Conservation (phyloP, 2,888 invertebrate species). For the Seladonia tumulorum region DNA sequence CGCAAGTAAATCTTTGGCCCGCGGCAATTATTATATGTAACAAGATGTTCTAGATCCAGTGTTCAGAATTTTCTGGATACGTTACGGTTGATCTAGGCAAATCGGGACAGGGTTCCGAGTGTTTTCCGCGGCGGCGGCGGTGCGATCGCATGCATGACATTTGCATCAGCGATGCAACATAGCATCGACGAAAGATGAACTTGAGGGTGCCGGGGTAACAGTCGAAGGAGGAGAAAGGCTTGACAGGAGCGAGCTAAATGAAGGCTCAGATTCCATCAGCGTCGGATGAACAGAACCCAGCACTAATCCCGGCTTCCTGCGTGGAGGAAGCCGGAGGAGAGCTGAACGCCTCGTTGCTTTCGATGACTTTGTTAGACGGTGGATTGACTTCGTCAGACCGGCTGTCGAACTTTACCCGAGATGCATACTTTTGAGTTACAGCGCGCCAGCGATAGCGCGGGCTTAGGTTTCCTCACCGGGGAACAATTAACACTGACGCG, state of each 20-base stretch:
- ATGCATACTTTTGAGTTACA: constrained; percentile 63
- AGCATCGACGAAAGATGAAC: constrained; percentile 2
- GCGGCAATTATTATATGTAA: no score
- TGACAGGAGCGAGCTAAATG: constrained; percentile 11
- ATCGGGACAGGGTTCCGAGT: background rate
- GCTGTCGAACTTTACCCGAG: constrained; percentile 72
- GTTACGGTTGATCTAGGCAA: background rate
- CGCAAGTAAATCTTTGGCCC: no score
- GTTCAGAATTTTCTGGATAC: background rate
- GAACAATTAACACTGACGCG: constrained; percentile 17
- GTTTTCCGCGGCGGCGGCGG: background rate
- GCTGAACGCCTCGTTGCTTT: constrained; percentile 63
- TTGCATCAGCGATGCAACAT: constrained; percentile 1
- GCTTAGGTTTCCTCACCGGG: constrained; percentile 34
- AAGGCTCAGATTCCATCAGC: constrained; percentile 49
- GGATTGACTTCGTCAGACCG: constrained; percentile 76
- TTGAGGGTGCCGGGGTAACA: background rate
- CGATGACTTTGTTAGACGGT: constrained; percentile 73
- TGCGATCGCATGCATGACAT: constrained; percentile 2
- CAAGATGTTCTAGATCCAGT: no score
- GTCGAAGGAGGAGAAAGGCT: background rate
- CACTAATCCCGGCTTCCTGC: constrained; percentile 55
- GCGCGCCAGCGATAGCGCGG: constrained; percentile 27
- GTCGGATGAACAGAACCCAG: constrained; percentile 41
- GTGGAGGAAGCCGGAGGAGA: constrained; percentile 34